These are phyloP conservation scores for Sinocyclocheilus anophthalmus DNA, from an alignment of 2,113 vertebrate species.

Conservation along the genomic window DNA sequence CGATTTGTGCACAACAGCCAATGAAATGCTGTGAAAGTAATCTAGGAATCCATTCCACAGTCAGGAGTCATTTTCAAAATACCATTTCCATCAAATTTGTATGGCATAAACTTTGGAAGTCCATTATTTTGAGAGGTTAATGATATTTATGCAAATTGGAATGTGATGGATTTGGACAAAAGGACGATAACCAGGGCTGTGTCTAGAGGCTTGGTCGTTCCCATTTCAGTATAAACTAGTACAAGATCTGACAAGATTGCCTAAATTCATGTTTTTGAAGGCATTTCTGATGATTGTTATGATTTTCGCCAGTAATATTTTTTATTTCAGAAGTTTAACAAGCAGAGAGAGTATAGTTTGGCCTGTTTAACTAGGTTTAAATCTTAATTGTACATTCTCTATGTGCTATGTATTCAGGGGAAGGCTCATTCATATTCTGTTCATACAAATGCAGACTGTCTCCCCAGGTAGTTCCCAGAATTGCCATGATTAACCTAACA, in stretches of 20 bases:
- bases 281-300: background rate
- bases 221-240: background rate
- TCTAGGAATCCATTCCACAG: slow-evolving; percentile 63
- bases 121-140: slow-evolving; percentile 66
- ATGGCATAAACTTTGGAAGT: slow-evolving; percentile 4
- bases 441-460: slow-evolving; percentile 28
- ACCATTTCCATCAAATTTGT: slow-evolving; percentile 58
- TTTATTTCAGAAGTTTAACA: background rate
- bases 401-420: background rate
- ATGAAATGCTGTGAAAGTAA: slow-evolving; percentile 58
- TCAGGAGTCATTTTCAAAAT: slow-evolving; percentile 64
- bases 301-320: background rate
- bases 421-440: slow-evolving; percentile 30
- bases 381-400: background rate
- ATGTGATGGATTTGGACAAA: slow-evolving; percentile 54
- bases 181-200: slow-evolving; percentile 38
- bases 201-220: background rate
- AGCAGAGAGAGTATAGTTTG: background rate
- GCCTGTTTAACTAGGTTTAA: background rate
- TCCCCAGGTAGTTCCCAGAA: slow-evolving; percentile 32
- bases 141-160: slow-evolving; percentile 70
- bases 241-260: background rate
- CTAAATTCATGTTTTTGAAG: background rate
- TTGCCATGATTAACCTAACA: slow-evolving; percentile 31
- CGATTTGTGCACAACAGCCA: background rate